Conservation (phyloP, 2,797 vertebrate species). For the Anguilla megastoma region DNA sequence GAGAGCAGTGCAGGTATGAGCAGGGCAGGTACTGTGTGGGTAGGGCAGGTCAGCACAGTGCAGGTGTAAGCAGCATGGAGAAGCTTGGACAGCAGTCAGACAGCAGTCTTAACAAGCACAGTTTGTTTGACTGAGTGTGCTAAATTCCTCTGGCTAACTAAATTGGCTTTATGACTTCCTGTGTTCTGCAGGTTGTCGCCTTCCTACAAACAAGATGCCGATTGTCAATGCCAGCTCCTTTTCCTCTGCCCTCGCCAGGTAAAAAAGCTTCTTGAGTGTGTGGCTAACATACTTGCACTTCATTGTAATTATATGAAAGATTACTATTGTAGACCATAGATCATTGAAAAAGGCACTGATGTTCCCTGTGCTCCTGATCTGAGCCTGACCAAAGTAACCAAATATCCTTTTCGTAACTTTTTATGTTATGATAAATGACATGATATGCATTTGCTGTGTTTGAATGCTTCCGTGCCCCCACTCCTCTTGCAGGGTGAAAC, state of each 20-base stretch:
- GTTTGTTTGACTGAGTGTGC: background rate
- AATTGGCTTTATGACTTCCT: background rate
- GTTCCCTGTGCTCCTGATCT: background rate
- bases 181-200: slow-evolving; percentile 8
- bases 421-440: too few species aligned
- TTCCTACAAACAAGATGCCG: background rate
- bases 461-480: too few species aligned
- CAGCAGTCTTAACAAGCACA: background rate
- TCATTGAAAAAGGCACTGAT: background rate
- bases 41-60: too few species aligned
- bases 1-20: background rate
- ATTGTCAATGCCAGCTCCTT: background rate
- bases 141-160: background rate
- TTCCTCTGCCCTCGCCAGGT: background rate
- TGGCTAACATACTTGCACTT: background rate
- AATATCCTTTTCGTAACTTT: too few species aligned
- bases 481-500: background rate
- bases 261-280: background rate
- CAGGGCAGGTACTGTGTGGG: background rate
- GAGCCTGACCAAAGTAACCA: background rate
- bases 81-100: background rate
- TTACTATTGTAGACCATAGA: background rate
- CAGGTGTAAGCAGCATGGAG: background rate
- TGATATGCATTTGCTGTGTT: too few species aligned
- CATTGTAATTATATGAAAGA: background rate